Base-by-base conservation (phyloP, 1,140 invertebrate species). In the Drosophila mojavensis region DNA sequence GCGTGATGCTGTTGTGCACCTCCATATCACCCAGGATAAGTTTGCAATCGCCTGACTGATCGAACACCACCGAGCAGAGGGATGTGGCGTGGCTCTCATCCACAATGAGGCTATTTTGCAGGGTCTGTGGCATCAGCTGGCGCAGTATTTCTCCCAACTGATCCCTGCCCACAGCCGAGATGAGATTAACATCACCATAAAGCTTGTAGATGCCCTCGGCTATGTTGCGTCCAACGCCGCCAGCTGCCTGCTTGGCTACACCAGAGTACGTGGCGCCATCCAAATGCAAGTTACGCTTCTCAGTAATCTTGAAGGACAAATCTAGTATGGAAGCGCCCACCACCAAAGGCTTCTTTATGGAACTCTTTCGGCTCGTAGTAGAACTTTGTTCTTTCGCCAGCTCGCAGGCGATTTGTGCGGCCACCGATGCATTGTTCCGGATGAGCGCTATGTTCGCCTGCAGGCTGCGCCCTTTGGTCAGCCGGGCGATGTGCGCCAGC, bases 161-260 rank as follows among this genome's bases (percentile, higher is more conserved):
- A 92, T 98, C 97, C 50, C 95, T 93, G 0, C 97, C 98, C 47
- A 99, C 93, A 1, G 96, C 95, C 0, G 97, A 97, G 56, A 99
- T 93, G 39, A 99, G 94, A 51, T 95, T 93, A 0, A 95, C 94
- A 2, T 93, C 89, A 5, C 93, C 93, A 17, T 95, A 95, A 5
- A 99, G 93, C 76, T 96, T 95, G 58, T 94, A 94, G 7, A 99
- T 92, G 50, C 96, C 96, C 75, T 98, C 97, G 0, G 97, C 96
- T n/a, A 99, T 94, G 88, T 99, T 99, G 36, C 98, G 94, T 0
- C 95, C 98, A 0, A 99, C 98, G 10, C 98, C 98, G 3, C 98
- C 98, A 11, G 94, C 95, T 45, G 94, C 94, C 65, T 94, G 93
- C n/a, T 93, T 92, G 48, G 95, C 94, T 61, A 92, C 92, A 9